These are phyloP conservation scores for Potorous gilbertii DNA, from an alignment of 2,797 vertebrate species.

Conservation along the genomic window DNA sequence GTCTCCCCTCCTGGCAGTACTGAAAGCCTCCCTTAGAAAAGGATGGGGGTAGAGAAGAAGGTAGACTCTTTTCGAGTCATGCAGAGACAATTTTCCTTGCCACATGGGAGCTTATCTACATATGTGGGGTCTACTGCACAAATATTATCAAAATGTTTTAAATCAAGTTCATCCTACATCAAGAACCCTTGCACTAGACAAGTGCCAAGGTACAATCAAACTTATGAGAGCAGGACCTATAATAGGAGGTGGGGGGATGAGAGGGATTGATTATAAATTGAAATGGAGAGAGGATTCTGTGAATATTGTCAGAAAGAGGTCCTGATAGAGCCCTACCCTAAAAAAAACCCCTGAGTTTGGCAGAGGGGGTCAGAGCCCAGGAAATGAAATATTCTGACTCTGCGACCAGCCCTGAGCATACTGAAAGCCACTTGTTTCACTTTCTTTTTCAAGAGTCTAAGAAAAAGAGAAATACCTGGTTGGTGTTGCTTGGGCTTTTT, in stretches of 20 bases:
- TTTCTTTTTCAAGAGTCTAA: constrained; percentile 26
- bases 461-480: background rate
- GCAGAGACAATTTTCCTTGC: background rate
- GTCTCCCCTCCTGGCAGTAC: background rate
- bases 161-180: background rate
- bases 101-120: background rate
- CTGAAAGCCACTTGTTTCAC: background rate
- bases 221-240: background rate
- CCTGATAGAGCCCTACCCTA: background rate
- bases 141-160: background rate
- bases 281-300: background rate
- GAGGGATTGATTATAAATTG: background rate
- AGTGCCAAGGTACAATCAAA: background rate
- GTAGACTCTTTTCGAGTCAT: background rate
- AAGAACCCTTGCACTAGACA: background rate
- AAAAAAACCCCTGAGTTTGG: background rate
- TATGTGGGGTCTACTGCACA: background rate
- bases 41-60: background rate
- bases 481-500: background rate
- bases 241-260: background rate
- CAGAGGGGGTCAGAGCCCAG: background rate
- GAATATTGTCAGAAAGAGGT: background rate
- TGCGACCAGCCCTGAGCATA: background rate
- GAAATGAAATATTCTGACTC: background rate
- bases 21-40: background rate